These are phyloP conservation scores for Strigamia crassipes DNA, from an alignment of 2,888 invertebrate species.

Conservation along the genomic window DNA sequence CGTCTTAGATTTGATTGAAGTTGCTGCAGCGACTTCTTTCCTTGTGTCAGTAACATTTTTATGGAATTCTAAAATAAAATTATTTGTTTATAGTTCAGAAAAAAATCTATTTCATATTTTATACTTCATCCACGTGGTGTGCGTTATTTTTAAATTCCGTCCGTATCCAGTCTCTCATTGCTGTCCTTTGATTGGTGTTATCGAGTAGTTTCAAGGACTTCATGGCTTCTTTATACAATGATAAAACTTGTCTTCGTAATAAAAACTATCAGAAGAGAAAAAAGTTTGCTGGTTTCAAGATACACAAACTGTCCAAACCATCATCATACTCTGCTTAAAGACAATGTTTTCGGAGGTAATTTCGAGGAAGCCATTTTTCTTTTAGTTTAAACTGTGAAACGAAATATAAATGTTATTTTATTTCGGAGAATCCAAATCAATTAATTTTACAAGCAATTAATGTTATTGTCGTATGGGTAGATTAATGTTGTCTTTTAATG, in stretches of 20 bases:
- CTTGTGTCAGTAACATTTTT: not conserved
- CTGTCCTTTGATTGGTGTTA: not conserved
- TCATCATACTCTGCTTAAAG: not conserved
- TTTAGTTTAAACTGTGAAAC: not conserved
- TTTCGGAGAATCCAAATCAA: not conserved
- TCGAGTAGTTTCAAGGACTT: not conserved
- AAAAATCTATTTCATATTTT: not conserved
- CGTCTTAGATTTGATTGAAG: not conserved
- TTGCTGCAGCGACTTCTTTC: not conserved
- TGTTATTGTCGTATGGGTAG: too few species aligned
- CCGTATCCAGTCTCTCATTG: not conserved
- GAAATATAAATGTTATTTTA: not conserved
- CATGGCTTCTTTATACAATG: not conserved
- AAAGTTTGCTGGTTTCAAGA: not conserved
- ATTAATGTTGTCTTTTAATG: too few species aligned
- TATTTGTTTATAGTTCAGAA: not conserved
- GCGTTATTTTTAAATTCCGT: slow-evolving; percentile 11
- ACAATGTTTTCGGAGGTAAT: not conserved
- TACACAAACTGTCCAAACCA: not conserved
- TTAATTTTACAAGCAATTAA: too few species aligned
- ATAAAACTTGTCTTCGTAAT: slow-evolving; percentile 15
- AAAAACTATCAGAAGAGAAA: slow-evolving; percentile 19
- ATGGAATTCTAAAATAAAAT: slow-evolving; percentile 23
- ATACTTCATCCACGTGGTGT: not conserved
- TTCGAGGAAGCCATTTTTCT: slow-evolving; percentile 3